Base-by-base conservation (phyloP, 2,888 invertebrate species). In the Ochropleura leucogaster region DNA sequence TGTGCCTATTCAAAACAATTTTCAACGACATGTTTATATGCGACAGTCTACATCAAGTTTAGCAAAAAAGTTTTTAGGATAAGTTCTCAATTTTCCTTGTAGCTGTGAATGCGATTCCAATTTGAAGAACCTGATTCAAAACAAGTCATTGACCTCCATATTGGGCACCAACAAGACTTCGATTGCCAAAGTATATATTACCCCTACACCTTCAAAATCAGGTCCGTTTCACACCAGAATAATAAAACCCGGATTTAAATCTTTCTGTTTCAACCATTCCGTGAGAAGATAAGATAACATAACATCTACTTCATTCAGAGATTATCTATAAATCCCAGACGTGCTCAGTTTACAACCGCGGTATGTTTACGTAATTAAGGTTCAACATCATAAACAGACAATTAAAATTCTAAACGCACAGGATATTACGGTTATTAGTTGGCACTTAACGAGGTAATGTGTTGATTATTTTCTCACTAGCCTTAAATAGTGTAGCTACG, bases 271-370 rank as follows among this genome's bases (percentile, higher is more conserved):
- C 20, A 44, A 67, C 53, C 64, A 59, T 40, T 65, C 51, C 80
- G 80, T 80, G 75, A 66, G 71, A 83, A 83, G 84, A 82, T 83
- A 71, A 84, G 85, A 78, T 69, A 69, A 71, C 30, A 78, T 69
- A 69, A 71, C 30, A 78, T 64, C 16, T 64, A 53, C 18, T 68
- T 42, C 9, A 71, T 72, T 75, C 57, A 53, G 60, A 57, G 85
- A 76, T 83, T 83, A 80, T 76, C 80, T 80, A 47, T 46, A 76
- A 83, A 85, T 66, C 68, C 57, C 69, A 79, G 83, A 83, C 79
- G 83, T 68, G 79, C 68, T 74, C 46, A 67, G 83, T 79, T 74
- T 69, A 70, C 62, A 63, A 53, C 57, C 40, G 18, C n/a, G 57
- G 40, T 69, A 53, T 66, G 40, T 69, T 59, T 66, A 82, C 30